Evolutionary conservation across 2,888 invertebrate species (phyloP).

Genomic region (Tromatobia lineatoria): DNA sequence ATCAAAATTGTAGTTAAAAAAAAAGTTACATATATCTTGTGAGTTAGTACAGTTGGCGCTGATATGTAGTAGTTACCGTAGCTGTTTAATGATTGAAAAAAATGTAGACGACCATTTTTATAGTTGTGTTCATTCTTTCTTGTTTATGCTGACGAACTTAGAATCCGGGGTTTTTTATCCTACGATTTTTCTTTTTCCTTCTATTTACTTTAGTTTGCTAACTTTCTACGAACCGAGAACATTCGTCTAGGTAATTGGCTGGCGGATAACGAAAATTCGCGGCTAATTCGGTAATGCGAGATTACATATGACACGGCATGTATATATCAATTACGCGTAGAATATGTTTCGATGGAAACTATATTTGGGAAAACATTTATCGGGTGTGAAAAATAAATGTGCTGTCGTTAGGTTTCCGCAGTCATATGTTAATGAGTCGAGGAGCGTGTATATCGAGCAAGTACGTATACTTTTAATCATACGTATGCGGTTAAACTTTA

Average conservation of each 20-base stretch:
- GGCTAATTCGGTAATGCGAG: background rate
- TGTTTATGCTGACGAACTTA: too few relatives aligned
- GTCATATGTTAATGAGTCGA: background rate
- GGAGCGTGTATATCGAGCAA: background rate
- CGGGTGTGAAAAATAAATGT: constrained; percentile 3
- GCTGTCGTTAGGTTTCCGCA: background rate
- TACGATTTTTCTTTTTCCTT: background rate
- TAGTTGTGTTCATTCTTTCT: too few relatives aligned
- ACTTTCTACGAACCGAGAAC: background rate
- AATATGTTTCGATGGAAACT: background rate
- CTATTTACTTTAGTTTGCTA: background rate
- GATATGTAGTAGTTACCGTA: too few relatives aligned
- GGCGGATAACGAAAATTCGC: background rate
- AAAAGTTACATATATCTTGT: too few relatives aligned
- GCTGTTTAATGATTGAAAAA: too few relatives aligned
- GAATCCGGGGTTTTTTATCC: too few relatives aligned
- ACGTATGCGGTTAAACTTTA: background rate
- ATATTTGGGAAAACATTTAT: background rate
- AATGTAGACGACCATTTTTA: too few relatives aligned
- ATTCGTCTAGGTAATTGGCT: background rate
- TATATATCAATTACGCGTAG: background rate
- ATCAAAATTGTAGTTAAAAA: too few relatives aligned
- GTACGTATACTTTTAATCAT: background rate
- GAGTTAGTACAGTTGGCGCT: too few relatives aligned
- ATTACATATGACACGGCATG: background rate